Conservation (phyloP, 2,113 vertebrate genomes). For the Scopus umbretta region DNA sequence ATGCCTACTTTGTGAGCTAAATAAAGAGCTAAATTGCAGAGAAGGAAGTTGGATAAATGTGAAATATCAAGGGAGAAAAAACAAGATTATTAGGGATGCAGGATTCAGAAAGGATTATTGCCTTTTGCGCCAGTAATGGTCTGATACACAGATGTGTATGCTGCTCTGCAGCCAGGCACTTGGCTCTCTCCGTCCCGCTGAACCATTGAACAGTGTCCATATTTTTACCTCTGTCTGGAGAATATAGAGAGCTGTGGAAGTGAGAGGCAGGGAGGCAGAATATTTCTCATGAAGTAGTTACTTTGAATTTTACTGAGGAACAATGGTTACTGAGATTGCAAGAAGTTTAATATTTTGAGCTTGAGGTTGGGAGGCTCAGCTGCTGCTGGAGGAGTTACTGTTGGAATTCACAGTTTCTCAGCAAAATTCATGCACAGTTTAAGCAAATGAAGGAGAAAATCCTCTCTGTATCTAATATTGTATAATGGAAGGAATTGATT, state of each 20-base stretch:
- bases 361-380: background rate
- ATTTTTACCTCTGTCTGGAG: background rate
- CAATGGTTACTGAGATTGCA: background rate
- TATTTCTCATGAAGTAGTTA: background rate
- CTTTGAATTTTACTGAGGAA: background rate
- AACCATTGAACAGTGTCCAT: background rate
- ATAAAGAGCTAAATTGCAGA: constrained; percentile 77
- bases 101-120: constrained; percentile 31
- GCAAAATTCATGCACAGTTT: background rate
- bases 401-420: background rate
- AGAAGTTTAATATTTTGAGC: background rate
- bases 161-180: background rate
- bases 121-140: background rate
- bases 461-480: background rate
- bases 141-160: background rate
- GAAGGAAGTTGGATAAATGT: constrained; percentile 65
- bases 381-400: background rate
- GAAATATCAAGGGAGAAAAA: constrained; percentile 65
- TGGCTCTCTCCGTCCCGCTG: background rate
- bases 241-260: background rate
- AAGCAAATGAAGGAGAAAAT: background rate
- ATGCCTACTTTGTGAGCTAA: constrained; percentile 78
- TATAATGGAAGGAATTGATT: background rate
- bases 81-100: constrained; percentile 4
- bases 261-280: background rate